Evolutionary conservation across 2,888 invertebrate genomes (phyloP), one percentile per base, ranked within the genome.

Genomic region (Melinaea menophilus): DNA sequence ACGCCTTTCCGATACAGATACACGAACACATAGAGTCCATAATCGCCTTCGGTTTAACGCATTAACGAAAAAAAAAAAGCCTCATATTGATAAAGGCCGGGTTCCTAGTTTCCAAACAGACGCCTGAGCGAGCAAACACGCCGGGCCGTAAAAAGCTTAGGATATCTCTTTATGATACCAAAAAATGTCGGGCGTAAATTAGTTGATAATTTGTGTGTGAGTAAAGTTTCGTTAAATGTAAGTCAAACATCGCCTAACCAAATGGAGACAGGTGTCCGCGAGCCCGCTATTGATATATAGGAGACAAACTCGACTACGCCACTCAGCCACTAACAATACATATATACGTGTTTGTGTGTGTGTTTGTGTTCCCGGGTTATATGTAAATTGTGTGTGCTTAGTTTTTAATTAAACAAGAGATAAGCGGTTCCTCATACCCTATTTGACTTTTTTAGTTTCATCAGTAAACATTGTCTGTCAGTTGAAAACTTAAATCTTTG

Each of bases 161-260:
- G 76, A 71, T 74, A 75, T 67, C 77, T 79, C 81, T 85, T 79
- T 79, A 77, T 76, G 77, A 77, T 77, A 71, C 73, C 75, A 81
- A 85, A 85, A 87, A 86, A 85, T 78, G 79, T 79, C 79, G 82
- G 79, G 79, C 79, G 88, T 88, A 87, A 89, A 90, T 90, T 90
- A 89, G 85, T 86, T 87, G 88, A 86, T 89, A 90, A 90, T 90
- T 85, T 85, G 85, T 87, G 85, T 88, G 87, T 81, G 88, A 86
- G 81, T 86, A 83, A 86, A 87, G 81, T 89, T 87, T 84, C 82
- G 88, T 90, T 88, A 90, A 90, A 88, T 82, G 83, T 81, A 80
- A 84, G 77, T 73, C 78, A 88, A 89, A 90, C 86, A 89, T 46
- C 68, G 79, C 90, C 90, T 90, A 90, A 89, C 85, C 81, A 89